Percentiles rank a stretch among this genome's conserved stretches.
These are phyloP conservation scores for Helleia helle DNA, from an alignment of 2,888 invertebrate genomes.

Conservation along the genomic window DNA sequence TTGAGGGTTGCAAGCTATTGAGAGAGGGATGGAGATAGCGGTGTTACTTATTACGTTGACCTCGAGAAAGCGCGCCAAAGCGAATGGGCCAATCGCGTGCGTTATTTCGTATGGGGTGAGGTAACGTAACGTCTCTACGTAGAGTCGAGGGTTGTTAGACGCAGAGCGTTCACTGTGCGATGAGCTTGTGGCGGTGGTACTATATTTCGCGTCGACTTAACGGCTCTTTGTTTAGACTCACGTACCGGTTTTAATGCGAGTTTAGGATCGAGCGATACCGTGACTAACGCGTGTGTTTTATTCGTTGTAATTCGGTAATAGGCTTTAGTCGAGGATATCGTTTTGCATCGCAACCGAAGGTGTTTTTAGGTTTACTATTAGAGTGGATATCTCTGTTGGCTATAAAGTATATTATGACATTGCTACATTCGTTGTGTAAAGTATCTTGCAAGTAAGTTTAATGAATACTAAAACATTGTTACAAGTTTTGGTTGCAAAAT, in stretches of 20 bases:
- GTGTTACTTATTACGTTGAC: conserved; percentile 35
- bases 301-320: conserved; percentile 53
- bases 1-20: conserved; percentile 27
- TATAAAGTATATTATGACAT: conserved; percentile 47
- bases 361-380: conserved; percentile 67
- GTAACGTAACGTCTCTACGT: conserved; percentile 58
- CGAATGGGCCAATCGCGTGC: conserved; percentile 46
- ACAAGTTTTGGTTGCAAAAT: too few species aligned
- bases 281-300: conserved; percentile 61
- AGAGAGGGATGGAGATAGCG: conserved; percentile 37
- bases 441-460: conserved; percentile 1
- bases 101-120: conserved; percentile 60
- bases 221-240: conserved; percentile 56
- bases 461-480: too few species aligned
- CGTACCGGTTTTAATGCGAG: conserved; percentile 45
- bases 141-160: conserved; percentile 61
- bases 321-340: conserved; percentile 53
- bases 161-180: conserved; percentile 62
- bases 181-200: conserved; percentile 49
- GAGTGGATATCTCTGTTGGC: conserved; percentile 62
- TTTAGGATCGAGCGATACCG: conserved; percentile 44
- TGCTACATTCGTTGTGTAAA: conserved; percentile 18
- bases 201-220: conserved; percentile 47
- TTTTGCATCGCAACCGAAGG: conserved; percentile 64
- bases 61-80: conserved; percentile 67